A percentile compares a stretch with the other conserved stretches of the same genome.
Evolutionary conservation across 2,797 vertebrate species (phyloP).

Genomic region (Oreonectes daqikongensis): DNA sequence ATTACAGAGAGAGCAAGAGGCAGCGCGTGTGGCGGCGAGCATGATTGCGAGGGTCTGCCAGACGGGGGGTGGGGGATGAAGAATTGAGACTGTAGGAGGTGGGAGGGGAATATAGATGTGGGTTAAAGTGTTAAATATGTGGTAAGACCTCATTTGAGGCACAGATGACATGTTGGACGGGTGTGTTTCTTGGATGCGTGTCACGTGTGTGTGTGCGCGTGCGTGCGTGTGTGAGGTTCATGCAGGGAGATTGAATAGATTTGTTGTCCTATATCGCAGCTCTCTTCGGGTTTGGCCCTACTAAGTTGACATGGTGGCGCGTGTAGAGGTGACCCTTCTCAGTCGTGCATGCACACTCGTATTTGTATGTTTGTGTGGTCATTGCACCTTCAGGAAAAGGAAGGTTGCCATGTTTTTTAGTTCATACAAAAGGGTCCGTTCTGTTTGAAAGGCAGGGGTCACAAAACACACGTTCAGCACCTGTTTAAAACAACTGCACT

Average conservation of each 20-base stretch:
- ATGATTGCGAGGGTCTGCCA: conserved; percentile 12
- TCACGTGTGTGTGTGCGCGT: conserved; percentile 32
- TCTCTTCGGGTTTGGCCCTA: conserved; percentile 24
- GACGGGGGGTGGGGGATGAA: not conserved
- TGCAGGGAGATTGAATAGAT: conserved; percentile 25
- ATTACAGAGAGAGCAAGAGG: conserved; percentile 43
- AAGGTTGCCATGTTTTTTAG: not conserved
- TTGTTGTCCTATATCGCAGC: conserved; percentile 30
- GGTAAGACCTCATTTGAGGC: conserved; percentile 32
- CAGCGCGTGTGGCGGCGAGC: conserved; percentile 28
- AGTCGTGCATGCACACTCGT: conserved; percentile 9
- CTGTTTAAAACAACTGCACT: too few relatives aligned
- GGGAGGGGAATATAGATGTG: conserved; percentile 29
- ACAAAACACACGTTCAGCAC: too few relatives aligned
- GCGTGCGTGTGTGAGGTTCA: not conserved
- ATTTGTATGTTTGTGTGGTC: not conserved
- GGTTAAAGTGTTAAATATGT: conserved; percentile 46
- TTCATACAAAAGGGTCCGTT: not conserved
- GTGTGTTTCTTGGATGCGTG: conserved; percentile 19
- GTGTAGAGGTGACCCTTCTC: conserved; percentile 29
- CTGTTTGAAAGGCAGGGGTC: not conserved
- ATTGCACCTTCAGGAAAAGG: not conserved
- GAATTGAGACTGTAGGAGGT: conserved; percentile 10
- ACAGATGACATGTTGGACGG: conserved; percentile 1
- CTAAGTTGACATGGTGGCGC: conserved; percentile 28